phyloP scores from a whole-genome alignment of 1,140 invertebrate species.

The Ptiloglossa arizonensis region DNA sequence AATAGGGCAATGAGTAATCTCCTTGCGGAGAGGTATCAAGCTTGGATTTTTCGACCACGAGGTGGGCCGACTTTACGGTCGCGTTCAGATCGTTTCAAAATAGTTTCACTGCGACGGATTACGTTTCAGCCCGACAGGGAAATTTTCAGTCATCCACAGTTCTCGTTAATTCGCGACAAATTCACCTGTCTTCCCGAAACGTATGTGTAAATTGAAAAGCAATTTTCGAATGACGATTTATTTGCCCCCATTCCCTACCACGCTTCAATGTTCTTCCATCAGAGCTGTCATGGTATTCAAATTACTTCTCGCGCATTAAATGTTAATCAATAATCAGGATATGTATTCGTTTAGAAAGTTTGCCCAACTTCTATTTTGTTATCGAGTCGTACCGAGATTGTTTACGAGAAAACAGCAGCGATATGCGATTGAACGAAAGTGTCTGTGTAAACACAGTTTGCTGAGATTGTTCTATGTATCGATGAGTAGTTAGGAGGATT shows the following conservation, averaged over 20 bases:
- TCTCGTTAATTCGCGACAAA: constrained; percentile 32
- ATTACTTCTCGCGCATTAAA: neutral
- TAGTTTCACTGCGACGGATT: constrained; percentile 11
- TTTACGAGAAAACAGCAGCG: too few relatives aligned
- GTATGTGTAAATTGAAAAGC: constrained; percentile 22
- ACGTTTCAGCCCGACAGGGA: neutral
- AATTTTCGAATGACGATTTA: constrained; percentile 2
- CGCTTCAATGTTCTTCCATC: too few relatives aligned
- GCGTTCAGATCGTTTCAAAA: neutral
- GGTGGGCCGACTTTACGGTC: neutral
- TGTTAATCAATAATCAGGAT: neutral
- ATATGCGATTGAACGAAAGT: too few relatives aligned
- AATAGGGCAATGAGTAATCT: constrained; percentile 24
- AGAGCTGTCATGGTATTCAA: neutral
- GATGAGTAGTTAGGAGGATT: too few relatives aligned
- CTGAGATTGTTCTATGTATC: too few relatives aligned
- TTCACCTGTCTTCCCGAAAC: constrained; percentile 27
- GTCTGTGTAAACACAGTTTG: too few relatives aligned
- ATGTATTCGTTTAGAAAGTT: too few relatives aligned
- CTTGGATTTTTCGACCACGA: neutral
- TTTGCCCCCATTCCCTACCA: too few relatives aligned
- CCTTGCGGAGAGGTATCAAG: neutral
- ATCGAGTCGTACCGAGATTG: too few relatives aligned
- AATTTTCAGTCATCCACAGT: too few relatives aligned
- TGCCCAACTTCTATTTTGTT: too few relatives aligned